Percentiles rank a stretch among this genome's conserved stretches.
These are phyloP conservation scores for Diaperis boleti DNA, from an alignment of 2,888 invertebrate genomes.

Conservation along the genomic window DNA sequence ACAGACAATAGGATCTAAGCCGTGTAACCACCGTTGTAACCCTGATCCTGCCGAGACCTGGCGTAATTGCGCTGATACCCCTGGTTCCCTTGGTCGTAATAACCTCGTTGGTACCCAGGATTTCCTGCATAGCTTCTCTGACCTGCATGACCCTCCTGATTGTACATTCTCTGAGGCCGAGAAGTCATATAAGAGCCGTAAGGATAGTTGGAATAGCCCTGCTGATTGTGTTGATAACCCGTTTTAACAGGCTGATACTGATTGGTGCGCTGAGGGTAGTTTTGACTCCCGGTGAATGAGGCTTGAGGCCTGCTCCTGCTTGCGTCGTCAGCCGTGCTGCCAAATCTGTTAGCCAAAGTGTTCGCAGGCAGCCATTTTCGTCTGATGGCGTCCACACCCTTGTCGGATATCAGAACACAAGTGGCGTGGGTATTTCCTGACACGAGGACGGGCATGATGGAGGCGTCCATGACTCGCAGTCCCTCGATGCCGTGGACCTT, in stretches of 20 bases:
- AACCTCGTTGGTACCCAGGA: slow-evolving; percentile 17
- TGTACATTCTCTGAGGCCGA: slow-evolving; percentile 24
- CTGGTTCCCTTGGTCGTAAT: neutral
- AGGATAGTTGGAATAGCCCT: slow-evolving; percentile 45
- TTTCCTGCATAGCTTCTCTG: neutral
- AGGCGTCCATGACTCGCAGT: slow-evolving; percentile 68
- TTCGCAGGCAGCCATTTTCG: slow-evolving; percentile 54
- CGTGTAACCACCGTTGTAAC: no score
- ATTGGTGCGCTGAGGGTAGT: neutral
- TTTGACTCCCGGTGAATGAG: neutral
- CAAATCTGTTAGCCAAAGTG: slow-evolving; percentile 35
- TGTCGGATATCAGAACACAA: slow-evolving; percentile 64
- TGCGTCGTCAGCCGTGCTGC: slow-evolving; percentile 1
- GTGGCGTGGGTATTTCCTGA: slow-evolving; percentile 65
- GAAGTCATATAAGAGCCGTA: no score
- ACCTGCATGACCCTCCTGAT: slow-evolving; percentile 14
- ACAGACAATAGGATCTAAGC: no score
- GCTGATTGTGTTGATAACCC: slow-evolving; percentile 41
- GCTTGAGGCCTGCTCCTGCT: neutral
- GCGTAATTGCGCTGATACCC: slow-evolving; percentile 5
- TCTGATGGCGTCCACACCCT: slow-evolving; percentile 62
- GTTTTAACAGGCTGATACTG: slow-evolving; percentile 4
- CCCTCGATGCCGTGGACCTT: slow-evolving; percentile 74
- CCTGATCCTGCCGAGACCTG: slow-evolving; percentile 1
- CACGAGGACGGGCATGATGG: slow-evolving; percentile 62